These are phyloP conservation scores for Porites divaricata DNA, from an alignment of 92 coral and sea anemone species.

Conservation along the genomic window DNA sequence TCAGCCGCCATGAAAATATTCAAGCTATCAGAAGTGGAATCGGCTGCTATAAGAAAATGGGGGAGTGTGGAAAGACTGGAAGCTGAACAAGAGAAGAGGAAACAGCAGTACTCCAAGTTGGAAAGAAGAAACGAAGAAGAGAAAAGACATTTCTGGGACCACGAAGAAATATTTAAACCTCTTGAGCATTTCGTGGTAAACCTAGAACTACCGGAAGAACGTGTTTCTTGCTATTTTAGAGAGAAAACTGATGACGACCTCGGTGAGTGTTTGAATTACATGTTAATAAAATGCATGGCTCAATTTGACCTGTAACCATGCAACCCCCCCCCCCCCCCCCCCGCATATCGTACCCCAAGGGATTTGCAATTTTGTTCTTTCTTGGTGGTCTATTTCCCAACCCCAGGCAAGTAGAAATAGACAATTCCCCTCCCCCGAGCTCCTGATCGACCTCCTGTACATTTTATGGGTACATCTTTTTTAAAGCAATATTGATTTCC, in stretches of 20 bases:
- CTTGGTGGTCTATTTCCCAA: background rate
- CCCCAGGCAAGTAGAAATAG: no score
- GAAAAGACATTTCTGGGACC: slow-evolving; percentile 85
- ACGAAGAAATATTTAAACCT: slow-evolving; percentile 78
- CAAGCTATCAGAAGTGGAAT: slow-evolving; percentile 67
- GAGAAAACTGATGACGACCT: background rate
- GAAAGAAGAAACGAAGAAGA: slow-evolving; percentile 72
- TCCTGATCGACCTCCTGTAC: background rate
- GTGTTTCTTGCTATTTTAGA: slow-evolving; percentile 40
- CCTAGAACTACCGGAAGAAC: slow-evolving; percentile 63
- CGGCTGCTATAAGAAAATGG: slow-evolving; percentile 74
- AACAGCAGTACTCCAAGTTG: slow-evolving; percentile 40
- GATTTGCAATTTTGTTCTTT: background rate
- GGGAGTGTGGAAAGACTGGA: slow-evolving; percentile 74
- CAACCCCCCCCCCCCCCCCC: no score
- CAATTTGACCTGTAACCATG: no score
- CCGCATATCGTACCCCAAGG: no score
- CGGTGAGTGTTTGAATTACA: slow-evolving; percentile 10
- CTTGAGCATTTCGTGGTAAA: slow-evolving; percentile 66
- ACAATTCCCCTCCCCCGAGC: background rate
- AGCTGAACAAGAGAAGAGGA: slow-evolving; percentile 63
- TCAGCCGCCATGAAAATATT: slow-evolving; percentile 89
- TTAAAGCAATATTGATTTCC: no score
- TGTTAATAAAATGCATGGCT: no score
- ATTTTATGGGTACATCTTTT: no score